Evolutionary conservation across 2,888 invertebrate species (phyloP), one percentile per base, ranked within the genome.

Genomic region (Malthinus flaveolus): DNA sequence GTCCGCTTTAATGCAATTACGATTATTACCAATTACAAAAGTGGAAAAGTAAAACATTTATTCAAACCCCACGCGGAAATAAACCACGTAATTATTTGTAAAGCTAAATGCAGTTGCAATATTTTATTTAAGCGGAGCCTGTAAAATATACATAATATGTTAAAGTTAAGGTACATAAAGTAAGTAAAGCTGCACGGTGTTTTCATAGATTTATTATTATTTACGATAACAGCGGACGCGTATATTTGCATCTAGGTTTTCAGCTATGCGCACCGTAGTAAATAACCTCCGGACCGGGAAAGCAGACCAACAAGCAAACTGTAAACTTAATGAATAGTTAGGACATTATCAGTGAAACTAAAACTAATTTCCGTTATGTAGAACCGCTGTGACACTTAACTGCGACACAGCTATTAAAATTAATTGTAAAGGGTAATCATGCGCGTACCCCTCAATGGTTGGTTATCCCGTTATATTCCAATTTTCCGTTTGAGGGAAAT

Each of bases 251-350:
- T 68, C 65, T 65, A 66, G 62, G 63, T 65, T 66, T 66, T 56
- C 57, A 56, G 61, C 61, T 52, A 54, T 64, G 64, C 59, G 66
- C 66, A 64, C 61, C 61, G 52, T 54, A 68, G 63, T 70, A 70
- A 69, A 72, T 70, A 70, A 66, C 63, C 69, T 62, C 56, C 63
- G 56, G 65, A 62, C 65, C 69, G 68, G 68, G 55, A 68, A 66
- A 65, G 64, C 51, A 55, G 66, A 62, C 55, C 65, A 65, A 64
- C 64, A 63, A 60, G 67, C 68, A 65, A 69, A 70, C 71, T 68
- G 68, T 68, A 68, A 71, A 68, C 68, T 70, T 71, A 71, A 70
- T 71, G 70, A 70, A 69, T 70, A 69, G 69, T 68, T 65, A 67
- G 66, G 65, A 64, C 69, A 70, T 68, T 70, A 71, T 71, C 71